Conservation (phyloP, 2,797 vertebrate genomes). For the Zalophus californianus region DNA sequence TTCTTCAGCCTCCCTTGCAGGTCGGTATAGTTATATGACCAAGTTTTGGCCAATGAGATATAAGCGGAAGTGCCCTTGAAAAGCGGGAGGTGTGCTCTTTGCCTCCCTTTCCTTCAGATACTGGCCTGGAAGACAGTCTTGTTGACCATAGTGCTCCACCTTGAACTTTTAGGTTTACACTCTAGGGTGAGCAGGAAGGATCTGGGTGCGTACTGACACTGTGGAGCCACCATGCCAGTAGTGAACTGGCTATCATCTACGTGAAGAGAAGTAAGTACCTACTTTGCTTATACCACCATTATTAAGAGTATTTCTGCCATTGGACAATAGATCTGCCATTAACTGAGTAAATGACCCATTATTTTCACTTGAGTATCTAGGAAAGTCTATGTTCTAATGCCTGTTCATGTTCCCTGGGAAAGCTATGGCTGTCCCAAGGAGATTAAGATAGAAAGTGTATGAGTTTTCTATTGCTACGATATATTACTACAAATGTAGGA, state of each 20-base stretch:
- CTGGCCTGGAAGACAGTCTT: not conserved
- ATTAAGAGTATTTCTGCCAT: conserved; percentile 6
- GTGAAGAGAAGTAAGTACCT: not conserved
- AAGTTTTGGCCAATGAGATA: not conserved
- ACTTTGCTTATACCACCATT: not conserved
- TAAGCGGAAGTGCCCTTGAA: not conserved
- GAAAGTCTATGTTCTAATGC: not conserved
- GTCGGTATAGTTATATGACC: not conserved
- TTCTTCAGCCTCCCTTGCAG: not conserved
- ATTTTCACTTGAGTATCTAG: not conserved
- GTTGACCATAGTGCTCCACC: not conserved
- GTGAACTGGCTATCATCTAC: not conserved
- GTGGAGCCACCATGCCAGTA: not conserved
- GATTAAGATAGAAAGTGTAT: not conserved
- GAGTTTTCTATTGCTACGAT: not conserved
- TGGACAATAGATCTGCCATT: not conserved
- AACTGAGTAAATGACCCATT: not conserved
- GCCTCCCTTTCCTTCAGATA: not conserved
- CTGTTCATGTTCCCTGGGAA: not conserved
- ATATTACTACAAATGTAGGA: not conserved
- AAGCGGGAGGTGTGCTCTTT: not conserved
- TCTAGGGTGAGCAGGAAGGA: not conserved
- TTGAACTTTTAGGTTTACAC: not conserved
- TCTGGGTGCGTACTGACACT: not conserved
- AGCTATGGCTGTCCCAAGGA: not conserved